Evolutionary conservation across 2,888 invertebrate species (phyloP), one percentile per base, ranked within the genome.

Genomic region (Pollenia labialis): DNA sequence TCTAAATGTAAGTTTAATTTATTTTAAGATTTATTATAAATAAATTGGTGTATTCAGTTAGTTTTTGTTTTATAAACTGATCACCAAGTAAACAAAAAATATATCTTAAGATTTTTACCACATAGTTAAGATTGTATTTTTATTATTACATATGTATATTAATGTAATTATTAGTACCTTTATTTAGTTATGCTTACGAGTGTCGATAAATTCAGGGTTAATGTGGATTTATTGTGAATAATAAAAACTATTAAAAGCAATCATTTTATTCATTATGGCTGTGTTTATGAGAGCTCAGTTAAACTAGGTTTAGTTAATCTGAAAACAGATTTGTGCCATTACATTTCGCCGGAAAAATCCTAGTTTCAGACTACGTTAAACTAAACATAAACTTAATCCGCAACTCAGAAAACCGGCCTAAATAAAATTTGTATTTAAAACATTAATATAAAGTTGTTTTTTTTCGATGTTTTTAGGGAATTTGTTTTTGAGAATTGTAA

Each of bases 11-110:
- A 48, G 50, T 82, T 54, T 71, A 12, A 4, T 60, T 64, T 11
- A 42, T 58, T 46, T 32, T 60, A 44, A 58, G 32, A 64, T 32
- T 32, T 32, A 32, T 32, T 32, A 32, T 32, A 46, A 32, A 58
- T 76, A 52, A 71, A 56, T 64, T 80, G 54, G 16, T 60, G 68
- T 6, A 2, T n/a, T 52, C 72, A 69, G 82, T 76, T 69, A 52
- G 54, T 81, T 86, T 86, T 80, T 83, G 32, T 86, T 81, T 56
- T 64, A 71, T 71, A 81, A 76, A 80, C 83, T 83, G 76, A 46
- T 71, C 48, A 58, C 54, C 66, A 82, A 14, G 16, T 10, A 64
- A 9, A 64, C 16, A 11, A 62, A 62, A 23, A 71, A 64, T 52
- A 32, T 69, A 77, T 83, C 75, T 83, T 83, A 83, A 66, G 64